Evolutionary conservation across 1,140 invertebrate species (phyloP).

Genomic region (Yoshiicerus persimilis): DNA sequence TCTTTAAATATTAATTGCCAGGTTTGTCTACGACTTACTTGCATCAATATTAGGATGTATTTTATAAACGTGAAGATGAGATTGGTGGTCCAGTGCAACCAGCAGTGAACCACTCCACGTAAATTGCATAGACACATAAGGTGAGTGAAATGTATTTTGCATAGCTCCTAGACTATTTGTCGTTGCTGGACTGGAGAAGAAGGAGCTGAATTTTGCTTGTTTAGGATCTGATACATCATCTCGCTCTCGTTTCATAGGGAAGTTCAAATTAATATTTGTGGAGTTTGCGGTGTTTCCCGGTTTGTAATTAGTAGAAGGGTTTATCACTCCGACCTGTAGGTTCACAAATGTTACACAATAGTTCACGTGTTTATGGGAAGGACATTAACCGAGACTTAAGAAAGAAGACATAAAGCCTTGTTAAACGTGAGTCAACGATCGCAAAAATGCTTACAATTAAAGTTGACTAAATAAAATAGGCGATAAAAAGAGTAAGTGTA

Average conservation of each 20-base stretch:
- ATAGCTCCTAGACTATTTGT: neutral
- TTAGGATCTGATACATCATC: constrained; percentile 34
- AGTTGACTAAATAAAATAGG: neutral
- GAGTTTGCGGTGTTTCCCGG: neutral
- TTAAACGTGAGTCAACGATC: neutral
- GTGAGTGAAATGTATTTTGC: neutral
- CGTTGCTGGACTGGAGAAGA: neutral
- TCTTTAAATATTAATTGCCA: too few relatives aligned
- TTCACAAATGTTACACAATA: too few relatives aligned
- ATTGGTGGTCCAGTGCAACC: constrained; percentile 71
- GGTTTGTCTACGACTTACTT: constrained; percentile 53
- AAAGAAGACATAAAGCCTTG: neutral
- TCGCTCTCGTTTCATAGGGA: constrained; percentile 21
- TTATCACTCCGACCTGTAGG: neutral
- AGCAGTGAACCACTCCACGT: constrained; percentile 75
- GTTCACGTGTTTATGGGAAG: too few relatives aligned
- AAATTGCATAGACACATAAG: constrained; percentile 68
- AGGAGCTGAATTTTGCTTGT: constrained; percentile 15
- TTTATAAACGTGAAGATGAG: constrained; percentile 71
- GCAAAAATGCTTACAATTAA: neutral
- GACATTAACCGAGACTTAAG: too few relatives aligned
- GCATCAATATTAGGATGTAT: constrained; percentile 62
- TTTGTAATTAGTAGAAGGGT: neutral
- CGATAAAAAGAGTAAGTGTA: neutral
- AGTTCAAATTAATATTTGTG: neutral